Percentiles rank a stretch among this genome's conserved stretches.
phyloP scores from a whole-genome alignment of 1,140 invertebrate species.

The Trichonephila inaurata region DNA sequence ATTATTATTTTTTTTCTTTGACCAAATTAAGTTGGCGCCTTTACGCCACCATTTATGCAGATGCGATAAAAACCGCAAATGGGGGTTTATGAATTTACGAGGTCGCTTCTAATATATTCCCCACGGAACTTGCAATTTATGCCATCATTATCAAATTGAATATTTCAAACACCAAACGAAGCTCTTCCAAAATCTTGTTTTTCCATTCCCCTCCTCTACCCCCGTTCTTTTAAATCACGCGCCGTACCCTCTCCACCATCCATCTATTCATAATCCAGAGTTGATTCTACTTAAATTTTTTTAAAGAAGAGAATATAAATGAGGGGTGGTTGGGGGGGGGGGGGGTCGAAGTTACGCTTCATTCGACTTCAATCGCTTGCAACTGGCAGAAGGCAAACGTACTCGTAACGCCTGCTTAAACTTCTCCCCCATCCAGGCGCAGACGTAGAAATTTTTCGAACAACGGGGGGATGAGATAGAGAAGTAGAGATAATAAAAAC shows the following conservation, averaged over 20 bases:
- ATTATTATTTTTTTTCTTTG: too few species aligned
- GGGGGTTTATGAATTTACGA: neutral
- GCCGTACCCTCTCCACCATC: neutral
- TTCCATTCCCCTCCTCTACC: neutral
- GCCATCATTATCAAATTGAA: conserved; percentile 15
- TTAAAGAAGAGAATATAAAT: neutral
- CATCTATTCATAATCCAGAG: conserved; percentile 5
- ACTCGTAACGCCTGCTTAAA: conserved; percentile 65
- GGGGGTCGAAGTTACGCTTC: conserved; percentile 28
- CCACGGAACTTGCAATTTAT: conserved; percentile 13
- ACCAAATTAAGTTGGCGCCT: neutral
- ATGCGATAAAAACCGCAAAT: neutral
- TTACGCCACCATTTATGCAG: neutral
- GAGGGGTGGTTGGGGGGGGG: too few species aligned
- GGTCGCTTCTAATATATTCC: neutral
- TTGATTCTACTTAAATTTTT: conserved; percentile 14
- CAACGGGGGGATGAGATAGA: neutral
- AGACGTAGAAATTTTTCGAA: neutral
- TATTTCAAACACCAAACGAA: conserved; percentile 17
- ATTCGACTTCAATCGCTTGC: conserved; percentile 40
- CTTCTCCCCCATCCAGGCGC: neutral
- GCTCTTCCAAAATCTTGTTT: neutral
- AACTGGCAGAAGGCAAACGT: conserved; percentile 61
- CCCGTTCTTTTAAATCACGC: neutral
- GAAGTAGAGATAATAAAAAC: conserved; percentile 47